Conservation (phyloP, 2,797 vertebrate species). For the Podarcis lilfordi region DNA sequence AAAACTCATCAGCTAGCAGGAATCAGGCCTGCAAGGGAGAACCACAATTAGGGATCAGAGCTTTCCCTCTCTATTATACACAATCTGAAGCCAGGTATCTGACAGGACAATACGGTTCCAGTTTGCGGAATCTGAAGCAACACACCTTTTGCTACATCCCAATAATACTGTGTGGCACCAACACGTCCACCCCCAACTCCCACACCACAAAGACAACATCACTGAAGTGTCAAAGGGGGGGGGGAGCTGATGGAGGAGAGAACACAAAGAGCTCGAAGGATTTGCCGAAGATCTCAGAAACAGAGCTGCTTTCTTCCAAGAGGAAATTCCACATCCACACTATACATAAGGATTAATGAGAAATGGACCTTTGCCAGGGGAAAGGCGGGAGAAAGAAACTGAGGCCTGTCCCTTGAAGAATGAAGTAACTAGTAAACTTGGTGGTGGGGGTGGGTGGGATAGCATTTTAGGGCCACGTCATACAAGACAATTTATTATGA, state of each 20-base stretch:
- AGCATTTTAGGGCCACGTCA: too few relatives aligned
- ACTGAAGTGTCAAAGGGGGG: neutral
- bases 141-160: neutral
- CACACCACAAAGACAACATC: neutral
- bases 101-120: neutral
- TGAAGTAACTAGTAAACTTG: neutral
- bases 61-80: neutral
- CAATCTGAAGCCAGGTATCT: neutral
- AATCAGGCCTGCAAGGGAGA: neutral
- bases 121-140: neutral
- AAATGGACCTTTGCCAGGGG: neutral
- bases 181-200: neutral
- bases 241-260: neutral
- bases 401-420: neutral
- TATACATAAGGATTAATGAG: neutral
- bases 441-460: too few relatives aligned
- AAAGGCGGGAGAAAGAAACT: too few relatives aligned
- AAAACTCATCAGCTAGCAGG: neutral
- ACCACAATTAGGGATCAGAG: neutral
- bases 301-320: neutral
- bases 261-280: neutral
- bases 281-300: neutral
- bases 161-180: neutral
- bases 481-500: neutral
- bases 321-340: neutral